phyloP scores from a whole-genome alignment of 2,797 vertebrate species.

The Arctocebus calabarensis region DNA sequence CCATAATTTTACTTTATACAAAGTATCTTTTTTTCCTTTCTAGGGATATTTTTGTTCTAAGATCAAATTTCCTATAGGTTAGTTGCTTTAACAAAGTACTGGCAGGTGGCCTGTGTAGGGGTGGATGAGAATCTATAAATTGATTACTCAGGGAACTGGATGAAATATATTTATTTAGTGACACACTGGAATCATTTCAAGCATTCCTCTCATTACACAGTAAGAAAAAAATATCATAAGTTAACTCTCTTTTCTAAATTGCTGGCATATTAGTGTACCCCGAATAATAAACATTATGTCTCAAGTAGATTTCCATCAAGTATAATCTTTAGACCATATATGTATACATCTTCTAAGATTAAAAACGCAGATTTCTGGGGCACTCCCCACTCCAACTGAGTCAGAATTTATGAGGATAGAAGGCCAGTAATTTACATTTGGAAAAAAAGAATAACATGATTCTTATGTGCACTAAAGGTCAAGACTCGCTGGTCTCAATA shows the following conservation, averaged over 20 bases:
- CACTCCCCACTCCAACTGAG: not conserved
- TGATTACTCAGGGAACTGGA: constrained; percentile 35
- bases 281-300: not conserved
- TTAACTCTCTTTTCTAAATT: constrained; percentile 4
- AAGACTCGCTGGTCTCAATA: not conserved
- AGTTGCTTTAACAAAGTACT: constrained; percentile 58
- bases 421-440: not conserved
- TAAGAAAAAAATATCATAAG: constrained; percentile 40
- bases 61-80: constrained; percentile 77
- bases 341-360: not conserved
- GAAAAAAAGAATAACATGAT: not conserved
- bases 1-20: constrained; percentile 84
- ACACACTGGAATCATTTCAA: not conserved
- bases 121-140: constrained; percentile 45
- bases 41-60: constrained; percentile 47
- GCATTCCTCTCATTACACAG: constrained; percentile 37
- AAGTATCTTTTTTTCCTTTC: constrained; percentile 66
- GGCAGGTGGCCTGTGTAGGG: not conserved
- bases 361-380: not conserved
- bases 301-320: not conserved
- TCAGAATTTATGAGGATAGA: not conserved
- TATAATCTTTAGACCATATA: not conserved
- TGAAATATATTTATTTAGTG: constrained; percentile 36
- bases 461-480: not conserved
- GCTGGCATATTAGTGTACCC: not conserved